Base-by-base conservation (phyloP, 2,888 invertebrate genomes). In the Meteorus cinctellus region DNA sequence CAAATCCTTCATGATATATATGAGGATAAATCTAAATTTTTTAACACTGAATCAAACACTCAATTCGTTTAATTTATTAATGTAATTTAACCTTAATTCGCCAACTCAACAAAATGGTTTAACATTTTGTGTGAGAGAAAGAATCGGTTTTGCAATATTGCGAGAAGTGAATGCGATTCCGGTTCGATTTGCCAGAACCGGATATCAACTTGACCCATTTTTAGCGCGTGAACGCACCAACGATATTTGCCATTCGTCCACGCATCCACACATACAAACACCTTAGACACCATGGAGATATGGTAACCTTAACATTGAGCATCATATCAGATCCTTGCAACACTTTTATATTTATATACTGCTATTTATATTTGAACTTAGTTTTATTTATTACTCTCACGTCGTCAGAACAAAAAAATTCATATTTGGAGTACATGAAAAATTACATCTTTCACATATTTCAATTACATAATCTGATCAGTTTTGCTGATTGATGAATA, bases 191-290 rank as follows among this genome's bases (percentile, higher is more conserved):
- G 62, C 72, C 78, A 72, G 78, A 86, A 83, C 84, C 85, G 86
- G 86, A 86, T 84, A 82, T 86, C 83, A 84, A 85, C 82, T 85
- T 85, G 86, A 86, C 86, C 86, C 77, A 84, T 78, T 82, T 86
- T 65, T 66, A 68, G 60, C 71, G 63, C 72, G 75, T 77, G 75
- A 69, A 75, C 75, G 78, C 78, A 75, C 19, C 19, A 41, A 41
- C 41, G 19, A 24, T 55, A 8, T 55, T 60, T 16, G 62, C 48
- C 63, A 48, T 55, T 73, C 59, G 55, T 60, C n/a, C 66, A 36
- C 55, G 34, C 45, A 55, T 34, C 5, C 55, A 48, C 48, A 48
- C 16, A 48, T n/a, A 16, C n/a, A n/a, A 10, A n/a, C n/a, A n/a
- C 16, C n/a, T 16, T 4, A 16, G 2, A 48, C n/a, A 48, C 48